These are phyloP conservation scores for Neosalanx taihuensis DNA, from an alignment of 2,797 vertebrate genomes.

Conservation along the genomic window DNA sequence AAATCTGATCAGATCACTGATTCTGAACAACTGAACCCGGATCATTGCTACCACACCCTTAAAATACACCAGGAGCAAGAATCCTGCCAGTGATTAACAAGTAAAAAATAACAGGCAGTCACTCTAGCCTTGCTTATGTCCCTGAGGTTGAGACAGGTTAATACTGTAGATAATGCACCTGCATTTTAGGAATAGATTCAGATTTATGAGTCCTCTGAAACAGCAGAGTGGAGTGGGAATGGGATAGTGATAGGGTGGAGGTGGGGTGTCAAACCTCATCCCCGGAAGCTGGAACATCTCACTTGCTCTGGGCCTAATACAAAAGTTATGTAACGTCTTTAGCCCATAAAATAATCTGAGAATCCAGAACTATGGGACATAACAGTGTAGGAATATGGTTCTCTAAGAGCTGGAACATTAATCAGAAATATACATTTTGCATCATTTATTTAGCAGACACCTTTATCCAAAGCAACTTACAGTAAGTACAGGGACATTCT, in stretches of 20 bases:
- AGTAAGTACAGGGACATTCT: no score
- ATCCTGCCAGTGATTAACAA: neutral
- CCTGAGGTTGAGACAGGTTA: neutral
- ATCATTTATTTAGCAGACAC: conserved; percentile 32
- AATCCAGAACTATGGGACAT: conserved; percentile 9
- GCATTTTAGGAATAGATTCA: conserved; percentile 30
- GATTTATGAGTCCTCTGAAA: conserved; percentile 53
- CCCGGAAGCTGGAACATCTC: conserved; percentile 24
- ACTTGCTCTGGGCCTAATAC: conserved; percentile 18
- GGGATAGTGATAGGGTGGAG: neutral
- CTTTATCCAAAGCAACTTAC: no score
- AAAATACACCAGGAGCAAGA: neutral
- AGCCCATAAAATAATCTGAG: conserved; percentile 20
- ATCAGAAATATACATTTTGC: conserved; percentile 59
- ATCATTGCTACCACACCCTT: neutral
- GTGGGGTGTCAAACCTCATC: neutral
- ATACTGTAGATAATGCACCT: conserved; percentile 41
- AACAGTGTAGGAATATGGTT: conserved; percentile 12
- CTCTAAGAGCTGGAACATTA: conserved; percentile 25
- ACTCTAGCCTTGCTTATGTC: neutral
- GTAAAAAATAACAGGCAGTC: neutral
- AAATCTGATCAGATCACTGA: no score
- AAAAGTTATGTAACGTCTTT: conserved; percentile 24
- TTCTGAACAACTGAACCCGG: no score
- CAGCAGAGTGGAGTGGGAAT: neutral